These are phyloP conservation scores for Cantharis flavilabris DNA, from an alignment of 2,888 invertebrate genomes.

Conservation along the genomic window DNA sequence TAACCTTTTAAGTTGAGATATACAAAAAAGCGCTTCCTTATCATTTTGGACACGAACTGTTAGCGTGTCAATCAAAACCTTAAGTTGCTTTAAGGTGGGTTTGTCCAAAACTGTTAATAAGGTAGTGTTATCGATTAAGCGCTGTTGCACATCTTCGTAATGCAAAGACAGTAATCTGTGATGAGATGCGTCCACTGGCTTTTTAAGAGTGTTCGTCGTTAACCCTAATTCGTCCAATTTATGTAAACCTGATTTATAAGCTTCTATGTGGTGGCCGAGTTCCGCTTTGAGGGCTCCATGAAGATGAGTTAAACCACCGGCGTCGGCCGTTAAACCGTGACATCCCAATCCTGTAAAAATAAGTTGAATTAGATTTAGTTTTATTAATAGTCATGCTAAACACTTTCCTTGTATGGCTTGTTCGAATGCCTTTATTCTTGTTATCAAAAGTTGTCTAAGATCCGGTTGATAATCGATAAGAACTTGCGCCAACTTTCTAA, in stretches of 20 bases:
- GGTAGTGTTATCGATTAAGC: slow-evolving; percentile 90
- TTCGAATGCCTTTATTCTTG: slow-evolving; percentile 74
- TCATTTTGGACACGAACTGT: slow-evolving; percentile 86
- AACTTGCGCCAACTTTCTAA: slow-evolving; percentile 63
- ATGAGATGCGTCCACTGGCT: slow-evolving; percentile 84
- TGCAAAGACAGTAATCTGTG: slow-evolving; percentile 84
- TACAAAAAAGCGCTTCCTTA: slow-evolving; percentile 81
- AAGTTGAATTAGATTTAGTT: background rate
- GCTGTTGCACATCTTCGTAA: slow-evolving; percentile 84
- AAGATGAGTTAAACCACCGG: slow-evolving; percentile 70
- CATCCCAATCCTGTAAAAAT: slow-evolving; percentile 70
- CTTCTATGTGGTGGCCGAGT: slow-evolving; percentile 80
- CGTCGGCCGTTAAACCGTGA: slow-evolving; percentile 79
- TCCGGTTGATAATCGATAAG: slow-evolving; percentile 68
- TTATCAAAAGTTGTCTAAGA: slow-evolving; percentile 68
- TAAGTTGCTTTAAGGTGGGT: slow-evolving; percentile 76
- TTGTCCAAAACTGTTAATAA: slow-evolving; percentile 84
- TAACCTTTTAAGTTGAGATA: slow-evolving; percentile 66
- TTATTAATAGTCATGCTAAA: background rate
- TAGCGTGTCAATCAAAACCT: slow-evolving; percentile 68
- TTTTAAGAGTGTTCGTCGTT: slow-evolving; percentile 59
- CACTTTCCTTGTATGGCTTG: slow-evolving; percentile 78
- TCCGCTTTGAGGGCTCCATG: slow-evolving; percentile 84
- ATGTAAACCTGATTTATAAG: slow-evolving; percentile 84
- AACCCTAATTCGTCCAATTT: slow-evolving; percentile 77